These are phyloP conservation scores for Pavo muticus DNA, from an alignment of 2,113 vertebrate genomes.

Conservation along the genomic window DNA sequence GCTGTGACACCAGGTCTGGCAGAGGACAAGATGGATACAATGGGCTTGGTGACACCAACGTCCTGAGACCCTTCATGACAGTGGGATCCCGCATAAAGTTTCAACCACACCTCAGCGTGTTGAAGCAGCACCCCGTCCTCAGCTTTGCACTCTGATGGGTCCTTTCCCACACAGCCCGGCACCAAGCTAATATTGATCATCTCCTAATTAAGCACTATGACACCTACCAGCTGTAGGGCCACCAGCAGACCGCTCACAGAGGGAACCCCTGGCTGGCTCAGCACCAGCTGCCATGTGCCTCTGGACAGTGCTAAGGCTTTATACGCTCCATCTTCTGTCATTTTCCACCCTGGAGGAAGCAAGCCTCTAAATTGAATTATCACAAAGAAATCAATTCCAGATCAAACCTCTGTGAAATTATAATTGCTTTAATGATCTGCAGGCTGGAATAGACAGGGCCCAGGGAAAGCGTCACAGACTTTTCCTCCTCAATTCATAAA, in stretches of 20 bases:
- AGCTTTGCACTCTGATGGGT: not conserved
- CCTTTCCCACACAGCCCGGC: not conserved
- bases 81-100: not conserved
- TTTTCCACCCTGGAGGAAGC: conserved; percentile 45
- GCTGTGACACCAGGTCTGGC: not conserved
- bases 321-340: conserved; percentile 48
- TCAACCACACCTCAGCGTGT: not conserved
- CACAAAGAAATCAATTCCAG: conserved; percentile 75
- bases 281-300: not conserved
- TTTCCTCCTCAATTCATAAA: conserved; percentile 9
- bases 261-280: not conserved
- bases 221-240: not conserved
- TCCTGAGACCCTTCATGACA: not conserved
- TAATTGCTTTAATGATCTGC: conserved; percentile 74
- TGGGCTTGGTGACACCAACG: not conserved
- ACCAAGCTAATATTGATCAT: not conserved
- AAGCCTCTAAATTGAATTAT: conserved; percentile 73
- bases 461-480: conserved; percentile 14
- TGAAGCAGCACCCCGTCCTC: not conserved
- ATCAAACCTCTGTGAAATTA: conserved; percentile 77
- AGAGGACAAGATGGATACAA: not conserved
- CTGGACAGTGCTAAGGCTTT: not conserved
- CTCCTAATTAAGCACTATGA: conserved; percentile 1
- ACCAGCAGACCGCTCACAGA: not conserved
- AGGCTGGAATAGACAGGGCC: conserved; percentile 38